Evolutionary conservation across 2,113 vertebrate genomes (phyloP), one percentile per base, ranked within the genome.

Genomic region (Naja naja): DNA sequence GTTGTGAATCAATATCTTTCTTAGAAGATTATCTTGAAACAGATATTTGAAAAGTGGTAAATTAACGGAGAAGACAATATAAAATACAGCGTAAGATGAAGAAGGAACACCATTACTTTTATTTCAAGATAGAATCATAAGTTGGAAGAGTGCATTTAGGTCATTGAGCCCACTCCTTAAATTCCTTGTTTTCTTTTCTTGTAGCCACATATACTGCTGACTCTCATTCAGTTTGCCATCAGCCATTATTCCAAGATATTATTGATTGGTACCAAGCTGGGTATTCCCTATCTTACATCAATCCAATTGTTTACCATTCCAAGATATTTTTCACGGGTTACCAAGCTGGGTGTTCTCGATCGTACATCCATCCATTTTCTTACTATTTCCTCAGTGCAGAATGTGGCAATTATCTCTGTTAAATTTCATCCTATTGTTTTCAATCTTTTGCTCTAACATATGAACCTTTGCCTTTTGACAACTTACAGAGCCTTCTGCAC

Each of bases 1-100:
- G 56, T 34, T 74, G 54, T 45, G 5, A 95, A 92, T 94, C 95
- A 93, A 4, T 64, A 92, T 25, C 88, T 88, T 49, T 3, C 2
- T 86, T 95, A 92, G 94, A 90, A 95, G 94, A 96, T 58, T 1
- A 55, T 55, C 86, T 43, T 91, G 3, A 85, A 81, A 85, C 55
- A 74, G 69, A 74, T 18, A 74, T 39, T 34, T 74, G 16, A 34
- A 14, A 74, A 74, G n/a, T 74, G n/a, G 8, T n/a, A 20, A 39
- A 39, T 22, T 22, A 23, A 25, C 5, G 39, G 3, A 22, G 53
- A 39, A 39, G 9, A 27, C 39, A 39, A 54, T 16, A 53, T 88
- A 58, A 34, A 43, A 39, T 27, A 14, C 54, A 43, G 56, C 1
- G 4, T 39, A 88, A n/a, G 34, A 34, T 43, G 10, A 22, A 43